Evolutionary conservation across 92 coral and sea anemone genomes (phyloP).

Genomic region (Porites evermanni): DNA sequence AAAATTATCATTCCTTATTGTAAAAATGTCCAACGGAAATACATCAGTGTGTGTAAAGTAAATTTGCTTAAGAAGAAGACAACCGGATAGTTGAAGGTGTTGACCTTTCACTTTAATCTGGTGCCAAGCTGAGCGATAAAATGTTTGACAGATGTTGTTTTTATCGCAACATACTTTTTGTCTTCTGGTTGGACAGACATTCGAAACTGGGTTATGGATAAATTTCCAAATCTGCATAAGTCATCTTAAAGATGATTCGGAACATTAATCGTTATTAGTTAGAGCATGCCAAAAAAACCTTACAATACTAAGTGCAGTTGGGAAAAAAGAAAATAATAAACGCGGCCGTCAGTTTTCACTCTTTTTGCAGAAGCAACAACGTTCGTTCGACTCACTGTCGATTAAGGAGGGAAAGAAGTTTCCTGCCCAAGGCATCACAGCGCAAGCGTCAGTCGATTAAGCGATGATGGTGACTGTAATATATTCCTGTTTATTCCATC

Average conservation of each 20-base stretch:
- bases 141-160: neutral
- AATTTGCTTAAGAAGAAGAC: neutral
- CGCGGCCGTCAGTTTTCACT: too few species aligned
- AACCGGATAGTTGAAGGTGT: neutral
- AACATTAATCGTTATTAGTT: too few species aligned
- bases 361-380: too few species aligned
- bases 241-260: too few species aligned
- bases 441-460: too few species aligned
- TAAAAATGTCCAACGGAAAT: constrained; percentile 1
- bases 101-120: neutral
- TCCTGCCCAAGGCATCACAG: too few species aligned
- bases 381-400: too few species aligned
- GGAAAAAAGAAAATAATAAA: too few species aligned
- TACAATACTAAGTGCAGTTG: too few species aligned
- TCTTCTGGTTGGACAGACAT: neutral
- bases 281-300: neutral
- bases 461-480: too few species aligned
- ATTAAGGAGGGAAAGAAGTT: too few species aligned
- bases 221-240: neutral
- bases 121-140: neutral
- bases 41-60: neutral
- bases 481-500: too few species aligned
- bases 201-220: neutral
- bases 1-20: neutral
- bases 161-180: neutral